A percentile compares a stretch with the other conserved stretches of the same genome.
Conservation (phyloP, 2,797 vertebrate genomes). For the Graptemys geographica region DNA sequence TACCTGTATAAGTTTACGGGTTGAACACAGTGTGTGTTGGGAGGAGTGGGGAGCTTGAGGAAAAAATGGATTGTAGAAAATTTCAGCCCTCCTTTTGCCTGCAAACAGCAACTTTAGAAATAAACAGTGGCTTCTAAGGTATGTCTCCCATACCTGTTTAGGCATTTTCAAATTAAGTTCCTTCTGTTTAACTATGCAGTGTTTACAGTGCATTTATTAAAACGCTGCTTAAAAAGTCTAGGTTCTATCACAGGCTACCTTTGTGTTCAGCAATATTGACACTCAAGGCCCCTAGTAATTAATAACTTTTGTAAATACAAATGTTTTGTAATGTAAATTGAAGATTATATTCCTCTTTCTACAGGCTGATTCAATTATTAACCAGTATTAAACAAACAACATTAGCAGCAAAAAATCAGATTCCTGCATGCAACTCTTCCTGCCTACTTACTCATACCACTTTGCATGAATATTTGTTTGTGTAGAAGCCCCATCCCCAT, state of each 20-base stretch:
- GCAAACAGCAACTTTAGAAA: no score
- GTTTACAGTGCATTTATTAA: background rate
- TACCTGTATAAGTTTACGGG: no score
- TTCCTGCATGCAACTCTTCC: background rate
- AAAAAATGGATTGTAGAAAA: no score
- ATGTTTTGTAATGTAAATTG: background rate
- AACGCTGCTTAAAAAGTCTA: background rate
- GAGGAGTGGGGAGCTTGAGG: no score
- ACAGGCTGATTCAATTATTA: background rate
- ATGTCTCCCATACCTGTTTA: background rate
- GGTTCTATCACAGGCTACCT: background rate
- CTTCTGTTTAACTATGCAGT: slow-evolving; percentile 7
- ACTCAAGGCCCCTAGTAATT: background rate
- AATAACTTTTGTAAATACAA: background rate
- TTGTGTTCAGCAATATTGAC: background rate
- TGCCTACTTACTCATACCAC: background rate
- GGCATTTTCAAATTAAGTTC: background rate
- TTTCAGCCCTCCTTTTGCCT: no score
- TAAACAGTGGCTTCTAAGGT: no score
- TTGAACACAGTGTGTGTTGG: no score
- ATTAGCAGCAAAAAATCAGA: background rate
- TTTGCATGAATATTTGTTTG: background rate
- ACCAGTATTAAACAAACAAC: background rate
- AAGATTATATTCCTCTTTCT: background rate
- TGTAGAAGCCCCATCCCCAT: fast-evolving